phyloP scores from a whole-genome alignment of 1,140 invertebrate genomes.

The Neodiprion fabricii region DNA sequence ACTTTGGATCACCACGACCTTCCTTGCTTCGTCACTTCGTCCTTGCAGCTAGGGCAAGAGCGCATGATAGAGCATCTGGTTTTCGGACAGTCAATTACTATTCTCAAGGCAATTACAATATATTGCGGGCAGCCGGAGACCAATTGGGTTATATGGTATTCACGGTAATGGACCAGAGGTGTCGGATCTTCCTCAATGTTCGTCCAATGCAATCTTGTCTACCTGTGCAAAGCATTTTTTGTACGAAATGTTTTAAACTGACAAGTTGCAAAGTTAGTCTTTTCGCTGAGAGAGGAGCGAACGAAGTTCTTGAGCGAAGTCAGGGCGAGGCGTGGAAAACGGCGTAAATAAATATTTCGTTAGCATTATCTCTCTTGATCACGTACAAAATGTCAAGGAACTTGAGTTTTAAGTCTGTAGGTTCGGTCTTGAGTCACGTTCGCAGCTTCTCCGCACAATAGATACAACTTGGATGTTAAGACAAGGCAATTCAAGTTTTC shows the following conservation, averaged over 20 bases:
- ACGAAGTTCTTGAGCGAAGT: too few relatives aligned
- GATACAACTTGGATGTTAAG: too few relatives aligned
- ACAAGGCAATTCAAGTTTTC: too few relatives aligned
- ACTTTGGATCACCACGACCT: too few relatives aligned
- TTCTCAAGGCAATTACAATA: slow-evolving; percentile 23
- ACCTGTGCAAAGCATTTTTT: too few relatives aligned
- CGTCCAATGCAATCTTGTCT: too few relatives aligned
- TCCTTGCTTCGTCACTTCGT: too few relatives aligned
- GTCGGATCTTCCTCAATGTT: neutral
- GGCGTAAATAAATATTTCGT: neutral
- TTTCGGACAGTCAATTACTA: neutral
- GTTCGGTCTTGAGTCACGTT: neutral
- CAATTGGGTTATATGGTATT: slow-evolving; percentile 27
- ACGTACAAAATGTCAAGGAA: neutral
- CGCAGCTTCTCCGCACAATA: neutral
- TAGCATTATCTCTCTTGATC: neutral
- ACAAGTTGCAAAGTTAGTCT: too few relatives aligned
- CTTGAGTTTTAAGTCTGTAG: neutral
- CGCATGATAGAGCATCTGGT: neutral
- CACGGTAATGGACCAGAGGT: neutral
- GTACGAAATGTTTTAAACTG: too few relatives aligned
- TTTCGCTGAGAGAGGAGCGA: too few relatives aligned
- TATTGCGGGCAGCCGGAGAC: slow-evolving; percentile 20
- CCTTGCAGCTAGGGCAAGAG: neutral
- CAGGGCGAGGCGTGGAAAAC: too few relatives aligned